Conservation (phyloP, 2,113 vertebrate genomes). For the Poeciliopsis turrubarensis region DNA sequence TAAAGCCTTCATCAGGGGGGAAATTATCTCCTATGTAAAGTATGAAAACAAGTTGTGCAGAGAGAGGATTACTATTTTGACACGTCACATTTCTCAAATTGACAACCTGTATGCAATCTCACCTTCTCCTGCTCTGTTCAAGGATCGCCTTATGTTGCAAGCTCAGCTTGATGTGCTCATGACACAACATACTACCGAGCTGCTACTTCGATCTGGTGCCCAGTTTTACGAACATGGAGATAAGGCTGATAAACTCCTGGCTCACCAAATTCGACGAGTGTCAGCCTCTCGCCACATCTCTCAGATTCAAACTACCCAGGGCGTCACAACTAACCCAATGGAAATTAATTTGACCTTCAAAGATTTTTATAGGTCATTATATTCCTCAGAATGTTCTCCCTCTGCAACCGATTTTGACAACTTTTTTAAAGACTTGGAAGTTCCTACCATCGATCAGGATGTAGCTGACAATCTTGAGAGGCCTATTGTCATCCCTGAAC, state of each 20-base stretch:
- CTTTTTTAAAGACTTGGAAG: background rate
- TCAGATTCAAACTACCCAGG: background rate
- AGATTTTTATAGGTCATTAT: background rate
- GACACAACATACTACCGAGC: background rate
- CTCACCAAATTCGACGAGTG: background rate
- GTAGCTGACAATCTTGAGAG: background rate
- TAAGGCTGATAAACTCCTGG: slow-evolving; percentile 7
- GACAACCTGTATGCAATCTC: background rate
- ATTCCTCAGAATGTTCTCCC: background rate
- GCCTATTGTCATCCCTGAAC: too few relatives aligned
- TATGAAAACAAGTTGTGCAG: background rate
- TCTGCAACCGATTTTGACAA: background rate
- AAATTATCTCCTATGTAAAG: background rate
- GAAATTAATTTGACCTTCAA: background rate
- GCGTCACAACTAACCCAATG: background rate
- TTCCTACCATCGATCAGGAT: background rate
- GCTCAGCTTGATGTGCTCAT: background rate
- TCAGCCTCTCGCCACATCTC: background rate
- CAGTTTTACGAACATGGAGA: slow-evolving; percentile 8
- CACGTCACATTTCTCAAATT: background rate
- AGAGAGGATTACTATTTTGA: background rate
- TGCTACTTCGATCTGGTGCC: background rate
- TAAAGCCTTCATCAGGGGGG: background rate
- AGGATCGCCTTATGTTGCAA: too few relatives aligned
- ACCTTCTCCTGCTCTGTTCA: background rate